phyloP scores from a whole-genome alignment of 2,888 invertebrate species.

The Scaptomyza cyrtandrae region DNA sequence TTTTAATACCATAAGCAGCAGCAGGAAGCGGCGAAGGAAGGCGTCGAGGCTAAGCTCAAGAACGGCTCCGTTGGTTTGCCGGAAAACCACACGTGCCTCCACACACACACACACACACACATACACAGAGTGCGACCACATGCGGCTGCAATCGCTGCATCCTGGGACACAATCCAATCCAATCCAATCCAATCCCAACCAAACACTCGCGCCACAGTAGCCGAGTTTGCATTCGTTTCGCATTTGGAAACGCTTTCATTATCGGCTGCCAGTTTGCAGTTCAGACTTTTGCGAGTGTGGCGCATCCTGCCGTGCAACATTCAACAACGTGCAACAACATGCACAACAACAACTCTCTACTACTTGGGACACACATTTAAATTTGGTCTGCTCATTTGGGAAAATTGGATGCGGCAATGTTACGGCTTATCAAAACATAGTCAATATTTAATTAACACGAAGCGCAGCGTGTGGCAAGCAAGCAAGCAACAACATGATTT shows the following conservation, averaged over 20 bases:
- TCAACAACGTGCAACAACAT: conserved; percentile 19
- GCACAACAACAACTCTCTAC: not conserved
- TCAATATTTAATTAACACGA: conserved; percentile 81
- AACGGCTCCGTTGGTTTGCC: conserved; percentile 62
- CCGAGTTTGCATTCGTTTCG: conserved; percentile 79
- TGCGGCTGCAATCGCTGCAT: conserved; percentile 57
- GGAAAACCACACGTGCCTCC: conserved; percentile 83
- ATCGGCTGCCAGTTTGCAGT: conserved; percentile 43
- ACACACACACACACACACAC: conserved; percentile 27
- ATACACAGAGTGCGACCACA: conserved; percentile 57
- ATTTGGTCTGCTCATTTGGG: conserved; percentile 43
- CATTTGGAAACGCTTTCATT: conserved; percentile 83
- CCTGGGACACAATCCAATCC: conserved; percentile 31
- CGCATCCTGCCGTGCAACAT: conserved; percentile 69
- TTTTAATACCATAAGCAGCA: conserved; percentile 69
- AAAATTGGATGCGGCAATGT: conserved; percentile 65
- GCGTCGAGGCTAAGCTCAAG: conserved; percentile 35
- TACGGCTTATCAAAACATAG: conserved; percentile 79
- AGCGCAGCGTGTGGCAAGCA: conserved; percentile 68
- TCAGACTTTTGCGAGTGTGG: conserved; percentile 43
- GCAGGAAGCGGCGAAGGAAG: conserved; percentile 40
- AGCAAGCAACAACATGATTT: conserved; percentile 55
- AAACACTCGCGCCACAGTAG: conserved; percentile 75
- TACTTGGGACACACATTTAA: conserved; percentile 62
- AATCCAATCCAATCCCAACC: not conserved